A percentile compares a stretch with the other conserved stretches of the same genome.
phyloP scores from a whole-genome alignment of 2,113 vertebrate species.

The Chaetops frenatus region DNA sequence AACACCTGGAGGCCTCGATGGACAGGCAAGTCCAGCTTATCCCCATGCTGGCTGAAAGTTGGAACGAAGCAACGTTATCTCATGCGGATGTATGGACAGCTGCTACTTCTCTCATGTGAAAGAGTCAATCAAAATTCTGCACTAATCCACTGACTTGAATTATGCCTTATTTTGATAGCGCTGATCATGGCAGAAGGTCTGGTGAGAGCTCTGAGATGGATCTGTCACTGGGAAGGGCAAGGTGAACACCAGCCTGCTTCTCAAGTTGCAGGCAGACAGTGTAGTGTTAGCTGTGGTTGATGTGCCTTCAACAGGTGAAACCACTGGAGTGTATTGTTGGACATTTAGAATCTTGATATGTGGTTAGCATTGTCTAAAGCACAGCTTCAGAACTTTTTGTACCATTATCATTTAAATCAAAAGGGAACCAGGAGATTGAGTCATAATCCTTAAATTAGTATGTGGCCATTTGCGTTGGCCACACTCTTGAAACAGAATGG shows the following conservation, averaged over 20 bases:
- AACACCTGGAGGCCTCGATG: background rate
- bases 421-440: background rate
- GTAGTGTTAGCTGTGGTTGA: background rate
- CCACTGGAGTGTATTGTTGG: background rate
- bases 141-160: background rate
- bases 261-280: background rate
- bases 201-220: background rate
- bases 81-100: background rate
- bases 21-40: background rate
- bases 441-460: background rate
- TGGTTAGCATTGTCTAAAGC: background rate
- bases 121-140: background rate
- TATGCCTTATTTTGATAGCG: background rate
- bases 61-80: rapidly evolving
- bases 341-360: background rate
- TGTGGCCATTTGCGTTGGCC: background rate
- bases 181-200: background rate
- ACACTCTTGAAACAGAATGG: background rate
- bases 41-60: background rate
- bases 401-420: background rate
- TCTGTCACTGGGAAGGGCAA: background rate
- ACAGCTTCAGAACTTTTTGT: background rate
- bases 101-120: background rate
- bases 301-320: background rate
- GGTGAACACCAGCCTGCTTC: background rate